Evolutionary conservation across 1,140 invertebrate genomes (phyloP), one percentile per base, ranked within the genome.

Genomic region (Papilio polyxenes): DNA sequence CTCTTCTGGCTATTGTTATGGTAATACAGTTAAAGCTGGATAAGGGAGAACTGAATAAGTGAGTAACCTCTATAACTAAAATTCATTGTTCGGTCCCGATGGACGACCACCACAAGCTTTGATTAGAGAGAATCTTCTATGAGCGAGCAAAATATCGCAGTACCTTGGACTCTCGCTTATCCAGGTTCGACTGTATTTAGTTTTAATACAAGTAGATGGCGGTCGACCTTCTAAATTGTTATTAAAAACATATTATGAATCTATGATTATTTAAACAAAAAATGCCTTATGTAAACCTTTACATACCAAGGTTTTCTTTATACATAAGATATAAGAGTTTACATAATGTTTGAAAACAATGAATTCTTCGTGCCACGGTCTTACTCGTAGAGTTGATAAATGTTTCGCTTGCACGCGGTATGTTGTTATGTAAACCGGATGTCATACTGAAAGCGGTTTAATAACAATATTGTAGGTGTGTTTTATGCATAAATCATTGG

Each of bases 351-450:
- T 37, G 65, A 72, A 72, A 72, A 72, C 23, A 72, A 72, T 72
- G 31, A 72, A 72, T 72, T 40, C 65, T 31, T 72, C 31, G 13
- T 15, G 23, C 59, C 23, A 10, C 23, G 13, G 62, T 10, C 59
- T 8, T 62, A 20, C 11, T 53, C 51, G 10, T 13, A 17, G 13
- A 1, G 23, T 72, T 72, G 65, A 37, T 40, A 37, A 37, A 72
- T 72, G 65, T 72, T 72, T 37, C 11, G 23, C 62, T 13, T 15
- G 31, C 65, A 72, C 31, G 31, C 65, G 65, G 65, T 72, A n/a
- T n/a, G n/a, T n/a, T n/a, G 53, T 65, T 65, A 65, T 72, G 65
- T 72, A 72, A 72, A 72, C 65, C 65, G 65, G 65, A 72, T 40
- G 65, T 72, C 65, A 72, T 72, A 15, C 31, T 72, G 65, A 37